Conservation (phyloP, 2,797 vertebrate genomes). For the Huso huso region DNA sequence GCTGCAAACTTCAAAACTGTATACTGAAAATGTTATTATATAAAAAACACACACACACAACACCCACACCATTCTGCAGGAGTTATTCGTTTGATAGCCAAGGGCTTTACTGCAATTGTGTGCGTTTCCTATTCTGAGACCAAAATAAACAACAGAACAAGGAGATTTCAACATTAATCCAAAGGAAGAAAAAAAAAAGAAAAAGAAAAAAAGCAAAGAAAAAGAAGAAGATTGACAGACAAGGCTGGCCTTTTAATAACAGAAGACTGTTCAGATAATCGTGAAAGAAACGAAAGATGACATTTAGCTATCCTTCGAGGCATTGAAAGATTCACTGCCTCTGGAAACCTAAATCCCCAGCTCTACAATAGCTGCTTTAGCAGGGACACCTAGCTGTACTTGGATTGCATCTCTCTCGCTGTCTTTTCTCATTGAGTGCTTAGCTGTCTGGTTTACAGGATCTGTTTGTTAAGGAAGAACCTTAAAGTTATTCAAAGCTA, state of each 20-base stretch:
- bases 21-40: not conserved
- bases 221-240: conserved; percentile 1
- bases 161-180: conserved; percentile 6
- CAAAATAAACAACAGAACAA: not conserved
- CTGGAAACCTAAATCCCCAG: conserved; percentile 7
- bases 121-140: not conserved
- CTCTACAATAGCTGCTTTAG: not conserved
- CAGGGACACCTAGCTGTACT: not conserved
- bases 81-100: conserved; percentile 1
- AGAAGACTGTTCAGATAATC: conserved; percentile 8
- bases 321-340: conserved; percentile 1
- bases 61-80: not conserved
- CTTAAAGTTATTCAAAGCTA: too few species aligned
- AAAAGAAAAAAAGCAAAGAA: not conserved
- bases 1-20: too few species aligned
- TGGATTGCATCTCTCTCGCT: not conserved
- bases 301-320: conserved; percentile 12
- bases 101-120: not conserved
- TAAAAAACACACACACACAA: not conserved
- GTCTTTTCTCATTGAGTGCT: not conserved
- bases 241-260: conserved; percentile 13
- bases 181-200: not conserved
- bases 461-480: too few species aligned
- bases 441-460: too few species aligned
- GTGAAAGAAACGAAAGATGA: conserved; percentile 10